Base-by-base conservation (phyloP, 2,797 vertebrate species). In the Syndactyla subalaris region DNA sequence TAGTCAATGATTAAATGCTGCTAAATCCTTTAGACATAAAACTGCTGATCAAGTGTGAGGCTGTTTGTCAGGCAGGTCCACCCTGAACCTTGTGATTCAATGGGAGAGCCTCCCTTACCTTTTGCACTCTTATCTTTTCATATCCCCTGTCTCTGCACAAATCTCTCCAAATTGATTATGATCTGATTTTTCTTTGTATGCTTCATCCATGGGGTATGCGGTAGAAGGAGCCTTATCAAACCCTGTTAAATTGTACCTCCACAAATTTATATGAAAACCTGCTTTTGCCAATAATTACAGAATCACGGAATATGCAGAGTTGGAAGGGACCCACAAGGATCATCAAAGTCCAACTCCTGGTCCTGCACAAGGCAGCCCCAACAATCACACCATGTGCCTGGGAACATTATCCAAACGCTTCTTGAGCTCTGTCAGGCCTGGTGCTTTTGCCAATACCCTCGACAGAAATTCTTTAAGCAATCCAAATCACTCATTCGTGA, bases 41-140 rank as follows among this genome's bases (percentile, higher is more conserved):
- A 36, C 30, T 12, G 32, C 26, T 59, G 52, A 73, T 41, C n/a
- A 48, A 59, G 13, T 9, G 73, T 18, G 32, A 41, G 27, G 30
- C 52, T 36, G 19, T 54, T 36, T 41, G 73, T 52, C 22, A 66
- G 66, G 34, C 0, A 0, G 7, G 26, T 54, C 30, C 19, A 54
- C 22, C 52, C 52, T 27, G 18, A 59, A 41, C 27, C 21, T 78
- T 0, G 0, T 12, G 12, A 54, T 61, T 72, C 41, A 59, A 66
- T 0, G 0, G 9, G 20, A 58, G 14, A 5, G 39, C 59, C 34
- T 61, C 46, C 34, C 30, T 72, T 24, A 58, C 12, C 24, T 39
- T 66, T 39, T 32, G 21, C 38, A 16, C 7, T 63, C 17, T 34
- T 21, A 36, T 7, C 32, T 61, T 57, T 43, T 36, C 18, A 5